Evolutionary conservation across 2,113 vertebrate species (phyloP).

Genomic region (Corapipo altera): DNA sequence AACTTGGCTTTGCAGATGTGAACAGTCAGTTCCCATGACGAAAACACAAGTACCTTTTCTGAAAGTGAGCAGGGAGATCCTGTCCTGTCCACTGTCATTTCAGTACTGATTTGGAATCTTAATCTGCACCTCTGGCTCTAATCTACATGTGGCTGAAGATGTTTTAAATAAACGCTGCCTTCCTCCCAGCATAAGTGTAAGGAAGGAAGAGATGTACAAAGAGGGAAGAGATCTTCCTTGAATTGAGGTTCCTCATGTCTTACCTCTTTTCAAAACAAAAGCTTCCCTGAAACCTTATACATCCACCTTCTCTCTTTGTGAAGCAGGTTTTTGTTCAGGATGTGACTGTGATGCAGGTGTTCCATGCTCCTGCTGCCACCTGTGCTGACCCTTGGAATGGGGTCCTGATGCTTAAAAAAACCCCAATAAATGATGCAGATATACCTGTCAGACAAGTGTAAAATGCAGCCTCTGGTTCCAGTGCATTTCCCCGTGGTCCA

Average conservation of each 20-base stretch:
- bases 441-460: neutral
- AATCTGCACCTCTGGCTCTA: neutral
- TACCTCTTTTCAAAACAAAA: neutral
- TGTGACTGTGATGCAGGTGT: neutral
- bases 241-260: neutral
- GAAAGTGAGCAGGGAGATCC: neutral
- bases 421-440: fast-evolving
- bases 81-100: neutral
- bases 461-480: neutral
- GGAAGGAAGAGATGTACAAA: neutral
- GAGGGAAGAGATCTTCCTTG: neutral
- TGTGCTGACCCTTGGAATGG: neutral
- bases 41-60: neutral
- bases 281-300: neutral
- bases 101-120: neutral
- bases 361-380: neutral
- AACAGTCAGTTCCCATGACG: neutral
- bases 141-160: neutral
- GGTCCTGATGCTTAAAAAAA: neutral
- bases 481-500: neutral
- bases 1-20: neutral
- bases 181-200: neutral
- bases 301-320: neutral
- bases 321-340: neutral
- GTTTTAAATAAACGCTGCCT: neutral